A percentile compares a stretch with the other conserved stretches of the same genome.
These are phyloP conservation scores for Bhutanitis thaidina DNA, from an alignment of 2,888 invertebrate genomes.

Conservation along the genomic window DNA sequence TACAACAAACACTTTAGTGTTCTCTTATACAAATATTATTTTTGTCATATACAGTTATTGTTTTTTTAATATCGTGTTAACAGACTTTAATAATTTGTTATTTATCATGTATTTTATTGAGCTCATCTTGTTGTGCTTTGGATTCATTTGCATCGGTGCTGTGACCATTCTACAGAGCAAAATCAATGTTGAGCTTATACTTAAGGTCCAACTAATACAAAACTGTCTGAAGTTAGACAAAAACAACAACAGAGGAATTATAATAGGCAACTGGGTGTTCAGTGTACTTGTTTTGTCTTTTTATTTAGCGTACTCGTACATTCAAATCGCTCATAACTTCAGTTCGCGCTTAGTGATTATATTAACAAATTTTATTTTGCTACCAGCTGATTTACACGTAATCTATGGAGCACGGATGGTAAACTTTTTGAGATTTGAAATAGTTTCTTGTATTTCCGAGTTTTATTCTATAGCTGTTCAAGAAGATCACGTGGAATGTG, in stretches of 20 bases:
- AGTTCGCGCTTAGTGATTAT: not conserved
- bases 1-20: not conserved
- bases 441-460: not conserved
- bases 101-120: not conserved
- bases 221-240: not conserved
- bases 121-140: not conserved
- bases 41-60: not conserved
- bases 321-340: not conserved
- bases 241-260: not conserved
- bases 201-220: slow-evolving; percentile 2
- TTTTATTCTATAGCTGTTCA: not conserved
- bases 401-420: slow-evolving; percentile 2
- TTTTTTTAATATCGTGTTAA: not conserved
- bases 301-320: not conserved
- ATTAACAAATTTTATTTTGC: not conserved
- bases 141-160: not conserved
- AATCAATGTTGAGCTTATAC: not conserved
- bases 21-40: not conserved
- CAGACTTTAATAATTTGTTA: not conserved
- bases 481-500: not conserved
- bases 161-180: not conserved
- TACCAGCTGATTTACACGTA: slow-evolving; percentile 3
- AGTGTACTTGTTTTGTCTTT: not conserved
- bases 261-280: slow-evolving; percentile 4
- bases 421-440: slow-evolving; percentile 1